Evolutionary conservation across 2,113 vertebrate genomes (phyloP).

Genomic region (Tauraco erythrolophus): DNA sequence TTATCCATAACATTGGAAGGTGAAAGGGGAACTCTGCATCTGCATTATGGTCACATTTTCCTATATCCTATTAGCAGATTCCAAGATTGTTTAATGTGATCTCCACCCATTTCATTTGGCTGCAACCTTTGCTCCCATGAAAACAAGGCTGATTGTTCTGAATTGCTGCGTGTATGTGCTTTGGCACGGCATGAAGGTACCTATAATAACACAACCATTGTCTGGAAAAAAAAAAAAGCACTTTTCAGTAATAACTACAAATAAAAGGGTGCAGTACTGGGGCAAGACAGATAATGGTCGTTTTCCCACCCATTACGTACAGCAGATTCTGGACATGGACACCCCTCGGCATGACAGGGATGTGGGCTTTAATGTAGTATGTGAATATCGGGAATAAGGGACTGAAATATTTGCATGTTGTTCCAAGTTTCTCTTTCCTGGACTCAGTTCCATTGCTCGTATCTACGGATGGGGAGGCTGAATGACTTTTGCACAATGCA

Average conservation of each 20-base stretch:
- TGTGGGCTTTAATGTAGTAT: not conserved
- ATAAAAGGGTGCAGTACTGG: conserved; percentile 69
- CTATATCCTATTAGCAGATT: conserved; percentile 82
- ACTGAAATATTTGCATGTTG: conserved; percentile 2
- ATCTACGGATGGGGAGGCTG: not conserved
- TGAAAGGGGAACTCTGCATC: conserved; percentile 71
- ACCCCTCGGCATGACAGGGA: not conserved
- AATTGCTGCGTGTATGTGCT: conserved; percentile 76
- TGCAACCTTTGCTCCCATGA: conserved; percentile 77
- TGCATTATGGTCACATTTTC: conserved; percentile 78
- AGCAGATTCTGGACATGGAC: not conserved
- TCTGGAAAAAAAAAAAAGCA: conserved; percentile 62
- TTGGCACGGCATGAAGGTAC: conserved; percentile 80
- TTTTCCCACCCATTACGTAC: conserved; percentile 12
- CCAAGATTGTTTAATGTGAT: conserved; percentile 79
- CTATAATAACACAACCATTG: conserved; percentile 72
- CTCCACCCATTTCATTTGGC: conserved; percentile 83
- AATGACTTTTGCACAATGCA: conserved; percentile 45
- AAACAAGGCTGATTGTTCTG: conserved; percentile 79
- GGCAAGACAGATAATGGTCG: conserved; percentile 51
- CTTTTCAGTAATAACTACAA: conserved; percentile 70
- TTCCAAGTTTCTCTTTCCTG: conserved; percentile 59
- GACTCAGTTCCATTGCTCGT: not conserved
- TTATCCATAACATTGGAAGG: conserved; percentile 60
- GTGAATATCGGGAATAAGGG: not conserved